phyloP scores from a whole-genome alignment of 2,888 invertebrate genomes.

The Rhodophaea formosa region DNA sequence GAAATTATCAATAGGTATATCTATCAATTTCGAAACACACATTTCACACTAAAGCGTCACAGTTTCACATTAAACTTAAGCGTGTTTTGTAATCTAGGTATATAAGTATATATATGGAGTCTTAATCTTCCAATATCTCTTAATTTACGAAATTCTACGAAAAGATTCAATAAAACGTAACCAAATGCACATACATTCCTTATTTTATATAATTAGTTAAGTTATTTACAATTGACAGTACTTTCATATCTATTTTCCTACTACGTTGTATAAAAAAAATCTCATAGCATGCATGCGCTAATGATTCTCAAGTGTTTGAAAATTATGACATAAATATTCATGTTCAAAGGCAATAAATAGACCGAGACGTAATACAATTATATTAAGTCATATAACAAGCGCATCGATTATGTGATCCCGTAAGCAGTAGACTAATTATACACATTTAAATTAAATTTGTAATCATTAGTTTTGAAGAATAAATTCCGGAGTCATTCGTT shows the following conservation, averaged over 20 bases:
- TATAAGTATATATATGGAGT: too few species aligned
- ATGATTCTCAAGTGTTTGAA: conserved; percentile 27
- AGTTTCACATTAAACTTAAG: too few species aligned
- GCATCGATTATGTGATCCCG: conserved; percentile 37
- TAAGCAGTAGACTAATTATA: conserved; percentile 59
- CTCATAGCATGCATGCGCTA: conserved; percentile 25
- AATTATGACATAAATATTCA: conserved; percentile 27
- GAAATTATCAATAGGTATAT: too few species aligned
- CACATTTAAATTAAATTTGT: conserved; percentile 58
- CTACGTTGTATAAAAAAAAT: too few species aligned
- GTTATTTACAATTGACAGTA: not conserved
- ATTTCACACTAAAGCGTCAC: too few species aligned
- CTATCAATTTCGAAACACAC: too few species aligned
- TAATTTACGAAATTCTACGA: too few species aligned
- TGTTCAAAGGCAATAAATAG: conserved; percentile 26
- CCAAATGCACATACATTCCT: too few species aligned
- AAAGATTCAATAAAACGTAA: too few species aligned
- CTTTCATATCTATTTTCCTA: too few species aligned
- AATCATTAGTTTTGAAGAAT: conserved; percentile 62
- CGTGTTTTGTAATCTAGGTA: too few species aligned
- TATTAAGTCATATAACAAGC: conserved; percentile 33
- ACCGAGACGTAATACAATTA: conserved; percentile 29
- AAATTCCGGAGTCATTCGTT: conserved; percentile 59
- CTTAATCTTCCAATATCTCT: too few species aligned
- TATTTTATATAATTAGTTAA: not conserved